Percentiles rank a stretch among this genome's conserved stretches.
phyloP scores from a whole-genome alignment of 2,113 vertebrate genomes.

The Lophochroa leadbeateri region DNA sequence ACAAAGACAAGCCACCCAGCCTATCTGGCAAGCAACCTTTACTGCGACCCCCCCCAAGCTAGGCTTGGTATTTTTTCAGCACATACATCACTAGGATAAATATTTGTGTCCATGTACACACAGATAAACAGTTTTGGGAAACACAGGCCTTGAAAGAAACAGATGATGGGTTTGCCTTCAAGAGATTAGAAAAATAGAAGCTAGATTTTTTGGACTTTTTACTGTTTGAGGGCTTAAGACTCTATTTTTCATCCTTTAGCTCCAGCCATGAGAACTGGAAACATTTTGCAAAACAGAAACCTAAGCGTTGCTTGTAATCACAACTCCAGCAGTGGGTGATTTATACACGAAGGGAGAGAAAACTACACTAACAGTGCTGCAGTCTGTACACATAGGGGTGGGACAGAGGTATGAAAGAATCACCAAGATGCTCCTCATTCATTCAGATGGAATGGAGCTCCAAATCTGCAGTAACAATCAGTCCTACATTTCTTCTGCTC shows the following conservation, averaged over 20 bases:
- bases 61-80: constrained; percentile 12
- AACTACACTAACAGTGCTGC: neutral
- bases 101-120: constrained; percentile 21
- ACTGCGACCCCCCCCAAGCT: neutral
- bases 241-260: neutral
- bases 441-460: neutral
- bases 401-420: neutral
- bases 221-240: constrained; percentile 2
- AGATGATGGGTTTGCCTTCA: neutral
- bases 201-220: neutral
- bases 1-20: neutral
- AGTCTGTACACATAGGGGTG: neutral
- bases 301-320: neutral
- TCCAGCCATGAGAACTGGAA: neutral
- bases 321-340: neutral
- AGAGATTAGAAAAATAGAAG: constrained; percentile 34
- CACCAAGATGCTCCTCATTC: neutral
- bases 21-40: neutral
- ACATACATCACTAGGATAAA: constrained; percentile 21
- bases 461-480: neutral
- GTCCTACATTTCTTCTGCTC: neutral
- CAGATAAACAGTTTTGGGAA: constrained; percentile 46
- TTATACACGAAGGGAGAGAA: neutral
- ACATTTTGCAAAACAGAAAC: neutral
- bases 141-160: neutral